These are phyloP conservation scores for Ophthalmolycus amberensis DNA, from an alignment of 2,113 vertebrate species.

Conservation along the genomic window DNA sequence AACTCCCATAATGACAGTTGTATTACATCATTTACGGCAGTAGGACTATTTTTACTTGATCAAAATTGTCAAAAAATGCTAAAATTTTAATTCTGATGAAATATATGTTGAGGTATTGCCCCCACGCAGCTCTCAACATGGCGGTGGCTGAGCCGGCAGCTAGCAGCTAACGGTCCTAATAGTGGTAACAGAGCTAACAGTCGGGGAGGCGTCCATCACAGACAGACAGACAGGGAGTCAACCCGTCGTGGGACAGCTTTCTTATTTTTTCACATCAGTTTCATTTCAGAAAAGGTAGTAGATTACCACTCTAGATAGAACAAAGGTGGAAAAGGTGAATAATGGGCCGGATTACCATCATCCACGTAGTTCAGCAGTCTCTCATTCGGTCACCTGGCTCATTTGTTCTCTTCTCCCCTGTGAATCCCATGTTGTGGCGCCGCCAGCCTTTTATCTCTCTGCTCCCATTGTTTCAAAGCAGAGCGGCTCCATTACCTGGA, in stretches of 20 bases:
- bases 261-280: too few relatives aligned
- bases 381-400: not conserved
- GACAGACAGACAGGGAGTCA: too few relatives aligned
- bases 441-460: not conserved
- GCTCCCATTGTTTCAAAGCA: not conserved
- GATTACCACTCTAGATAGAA: not conserved
- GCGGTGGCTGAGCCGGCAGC: too few relatives aligned
- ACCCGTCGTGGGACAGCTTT: too few relatives aligned
- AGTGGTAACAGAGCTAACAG: not conserved
- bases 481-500: constrained; percentile 18
- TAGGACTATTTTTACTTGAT: not conserved
- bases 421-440: not conserved
- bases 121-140: too few relatives aligned
- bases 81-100: too few relatives aligned
- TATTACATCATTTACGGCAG: not conserved
- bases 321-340: not conserved
- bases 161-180: not conserved
- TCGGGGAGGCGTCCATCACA: too few relatives aligned
- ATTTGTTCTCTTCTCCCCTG: not conserved
- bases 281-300: not conserved
- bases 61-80: not conserved
- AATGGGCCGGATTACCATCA: not conserved
- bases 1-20: not conserved
- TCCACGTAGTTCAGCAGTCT: not conserved
- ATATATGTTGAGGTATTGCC: too few relatives aligned